Conservation (phyloP, 2,113 vertebrate genomes). For the Ophiodon elongatus region DNA sequence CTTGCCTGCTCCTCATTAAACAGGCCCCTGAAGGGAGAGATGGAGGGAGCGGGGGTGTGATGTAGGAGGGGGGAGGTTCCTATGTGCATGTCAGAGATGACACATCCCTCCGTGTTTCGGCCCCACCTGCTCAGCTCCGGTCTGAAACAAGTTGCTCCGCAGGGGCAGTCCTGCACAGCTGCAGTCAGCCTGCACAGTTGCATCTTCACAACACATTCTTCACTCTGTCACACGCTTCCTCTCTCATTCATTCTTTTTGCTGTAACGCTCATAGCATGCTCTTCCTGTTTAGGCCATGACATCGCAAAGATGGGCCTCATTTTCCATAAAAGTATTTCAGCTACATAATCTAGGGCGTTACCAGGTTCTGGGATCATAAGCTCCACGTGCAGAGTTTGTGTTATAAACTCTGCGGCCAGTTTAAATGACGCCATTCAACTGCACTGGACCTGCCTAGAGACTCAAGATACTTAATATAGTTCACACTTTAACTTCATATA, state of each 20-base stretch:
- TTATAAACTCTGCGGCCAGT: slow-evolving; percentile 55
- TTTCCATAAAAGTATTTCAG: slow-evolving; percentile 27
- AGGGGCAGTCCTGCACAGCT: slow-evolving; percentile 55
- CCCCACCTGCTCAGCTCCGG: slow-evolving; percentile 69
- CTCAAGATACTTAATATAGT: background rate
- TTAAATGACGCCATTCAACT: slow-evolving; percentile 35
- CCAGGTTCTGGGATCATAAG: slow-evolving; percentile 24
- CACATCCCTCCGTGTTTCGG: slow-evolving; percentile 54
- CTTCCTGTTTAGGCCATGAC: background rate
- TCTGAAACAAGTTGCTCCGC: slow-evolving; percentile 45
- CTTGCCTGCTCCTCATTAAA: slow-evolving; percentile 80
- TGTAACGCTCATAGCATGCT: background rate
- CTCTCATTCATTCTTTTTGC: slow-evolving; percentile 15
- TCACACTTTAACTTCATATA: background rate
- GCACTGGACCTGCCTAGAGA: slow-evolving; percentile 30
- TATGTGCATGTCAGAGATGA: slow-evolving; percentile 51
- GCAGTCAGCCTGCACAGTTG: slow-evolving; percentile 39
- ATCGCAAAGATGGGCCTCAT: background rate
- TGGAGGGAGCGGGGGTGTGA: slow-evolving; percentile 4
- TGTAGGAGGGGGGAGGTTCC: slow-evolving; percentile 9
- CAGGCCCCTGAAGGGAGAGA: slow-evolving; percentile 56
- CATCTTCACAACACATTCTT: slow-evolving; percentile 37
- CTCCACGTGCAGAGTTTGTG: slow-evolving; percentile 42
- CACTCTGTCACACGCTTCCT: slow-evolving; percentile 31
- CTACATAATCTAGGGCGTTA: slow-evolving; percentile 10